Evolutionary conservation across 2,113 vertebrate genomes (phyloP).

Genomic region (Panthera leo): DNA sequence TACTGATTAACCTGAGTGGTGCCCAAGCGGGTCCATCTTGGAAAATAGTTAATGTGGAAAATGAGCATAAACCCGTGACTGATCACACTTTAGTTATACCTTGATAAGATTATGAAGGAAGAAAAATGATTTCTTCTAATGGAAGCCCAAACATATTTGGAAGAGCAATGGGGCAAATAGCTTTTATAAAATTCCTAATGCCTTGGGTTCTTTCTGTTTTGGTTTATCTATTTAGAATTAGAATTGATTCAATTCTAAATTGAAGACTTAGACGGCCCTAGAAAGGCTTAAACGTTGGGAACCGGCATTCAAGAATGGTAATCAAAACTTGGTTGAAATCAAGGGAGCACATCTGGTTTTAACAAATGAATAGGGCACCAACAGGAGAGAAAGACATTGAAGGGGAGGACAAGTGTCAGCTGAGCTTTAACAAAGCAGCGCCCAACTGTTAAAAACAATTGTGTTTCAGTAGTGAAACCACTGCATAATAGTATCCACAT

Average conservation of each 20-base stretch:
- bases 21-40: neutral
- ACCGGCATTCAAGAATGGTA: neutral
- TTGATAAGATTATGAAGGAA: constrained; percentile 23
- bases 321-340: neutral
- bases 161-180: neutral
- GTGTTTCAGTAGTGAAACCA: neutral
- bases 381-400: neutral
- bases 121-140: neutral
- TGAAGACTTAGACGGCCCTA: neutral
- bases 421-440: neutral
- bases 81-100: neutral
- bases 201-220: neutral
- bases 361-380: neutral
- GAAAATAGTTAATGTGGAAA: constrained; percentile 4
- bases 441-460: neutral
- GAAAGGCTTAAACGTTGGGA: neutral
- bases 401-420: neutral
- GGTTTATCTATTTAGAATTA: neutral
- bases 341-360: neutral
- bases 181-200: neutral
- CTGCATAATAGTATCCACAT: neutral
- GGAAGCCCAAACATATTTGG: constrained; percentile 9
- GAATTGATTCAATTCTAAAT: neutral
- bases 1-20: neutral
- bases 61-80: neutral